Base-by-base conservation (phyloP, 2,888 invertebrate genomes). In the Eupsilia transversa region DNA sequence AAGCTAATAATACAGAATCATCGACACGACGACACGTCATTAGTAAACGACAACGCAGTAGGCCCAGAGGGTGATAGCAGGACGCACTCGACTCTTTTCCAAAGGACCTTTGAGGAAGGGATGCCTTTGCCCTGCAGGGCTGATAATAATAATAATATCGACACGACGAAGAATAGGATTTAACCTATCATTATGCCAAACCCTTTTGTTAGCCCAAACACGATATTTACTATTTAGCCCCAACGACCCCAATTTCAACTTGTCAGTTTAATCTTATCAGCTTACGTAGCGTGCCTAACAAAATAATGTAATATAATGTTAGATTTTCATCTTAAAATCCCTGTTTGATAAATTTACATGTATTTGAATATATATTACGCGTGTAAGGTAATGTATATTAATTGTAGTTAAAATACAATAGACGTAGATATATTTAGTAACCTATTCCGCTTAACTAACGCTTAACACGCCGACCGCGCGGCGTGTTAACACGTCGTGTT, bases 261-360 rank as follows among this genome's bases (percentile, higher is more conserved):
- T 78, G 74, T 74, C 78, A 77, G 52, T 56, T 57, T 72, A 81
- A 77, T 80, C 77, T 77, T 63, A 54, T 66, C 61, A 67, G 61
- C 61, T 20, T 33, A 57, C 57, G 49, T 59, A 59, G 20, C 30
- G 17, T 54, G 70, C 9, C 68, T 46, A 60, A 38, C 69, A 66
- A 79, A 68, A 84, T 74, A 71, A 77, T 76, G 20, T 54, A 74
- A 74, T 79, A 72, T 61, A 74, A 41, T 49, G 30, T 57, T 67
- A 35, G 65, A 78, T 70, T 78, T 79, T 79, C 82, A 75, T 77
- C 70, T 63, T 46, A 77, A 79, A 86, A 77, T 77, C 66, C 74
- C 43, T 46, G 60, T 72, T 76, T 73, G 65, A 74, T 84, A 57
- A 82, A 85, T 83, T 81, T 77, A 69, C 83, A 83, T 79, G 30